A percentile compares a stretch with the other conserved stretches of the same genome.
Evolutionary conservation across 2,113 vertebrate species (phyloP).

Genomic region (Balaeniceps rex): DNA sequence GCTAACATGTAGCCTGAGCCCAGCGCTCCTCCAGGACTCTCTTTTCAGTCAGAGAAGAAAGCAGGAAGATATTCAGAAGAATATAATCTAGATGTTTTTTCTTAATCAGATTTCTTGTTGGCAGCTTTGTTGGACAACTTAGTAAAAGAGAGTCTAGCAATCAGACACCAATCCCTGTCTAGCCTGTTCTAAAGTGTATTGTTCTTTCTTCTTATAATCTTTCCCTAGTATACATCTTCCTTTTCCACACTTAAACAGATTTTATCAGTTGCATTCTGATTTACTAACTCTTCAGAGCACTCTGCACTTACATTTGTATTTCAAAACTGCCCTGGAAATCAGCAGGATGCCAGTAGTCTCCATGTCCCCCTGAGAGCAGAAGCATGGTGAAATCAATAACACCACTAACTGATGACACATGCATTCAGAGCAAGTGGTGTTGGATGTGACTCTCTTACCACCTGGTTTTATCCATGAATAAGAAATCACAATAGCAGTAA

Average conservation of each 20-base stretch:
- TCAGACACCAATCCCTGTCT: not conserved
- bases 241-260: not conserved
- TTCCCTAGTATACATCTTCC: not conserved
- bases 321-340: not conserved
- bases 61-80: not conserved
- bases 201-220: not conserved
- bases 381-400: not conserved
- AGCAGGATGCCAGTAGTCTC: not conserved
- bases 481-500: not conserved
- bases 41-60: not conserved
- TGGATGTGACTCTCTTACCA: not conserved
- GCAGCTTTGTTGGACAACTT: not conserved
- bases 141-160: not conserved
- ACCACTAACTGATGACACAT: not conserved
- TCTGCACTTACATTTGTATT: not conserved
- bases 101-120: not conserved
- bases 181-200: not conserved
- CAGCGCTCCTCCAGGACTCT: not conserved
- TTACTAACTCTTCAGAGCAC: not conserved
- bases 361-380: not conserved
- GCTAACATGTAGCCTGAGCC: not conserved
- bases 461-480: not conserved
- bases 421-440: not conserved
- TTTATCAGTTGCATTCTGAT: not conserved
- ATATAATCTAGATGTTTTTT: not conserved